Percentiles rank a stretch among this genome's conserved stretches.
These are phyloP conservation scores for Macrosoma leucophasiata DNA, from an alignment of 2,888 invertebrate genomes.

Conservation along the genomic window DNA sequence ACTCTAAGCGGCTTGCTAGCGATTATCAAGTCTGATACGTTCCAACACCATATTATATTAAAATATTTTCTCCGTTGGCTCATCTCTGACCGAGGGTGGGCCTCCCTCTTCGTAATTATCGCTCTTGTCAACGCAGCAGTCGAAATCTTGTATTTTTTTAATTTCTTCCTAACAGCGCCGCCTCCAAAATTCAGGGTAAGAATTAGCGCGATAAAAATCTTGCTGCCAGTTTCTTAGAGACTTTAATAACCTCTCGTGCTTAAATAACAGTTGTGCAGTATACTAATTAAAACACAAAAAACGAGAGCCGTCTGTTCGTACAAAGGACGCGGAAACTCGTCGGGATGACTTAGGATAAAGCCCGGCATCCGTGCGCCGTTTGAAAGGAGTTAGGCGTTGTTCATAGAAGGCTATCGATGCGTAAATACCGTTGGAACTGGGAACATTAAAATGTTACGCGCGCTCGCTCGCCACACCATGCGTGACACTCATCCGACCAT, in stretches of 20 bases:
- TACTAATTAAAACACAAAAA: slow-evolving; percentile 32
- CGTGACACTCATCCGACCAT: slow-evolving; percentile 51
- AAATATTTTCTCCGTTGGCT: slow-evolving; percentile 47
- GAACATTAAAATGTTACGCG: slow-evolving; percentile 65
- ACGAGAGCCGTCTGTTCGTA: slow-evolving; percentile 26
- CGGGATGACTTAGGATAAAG: slow-evolving; percentile 41
- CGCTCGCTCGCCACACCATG: slow-evolving; percentile 47
- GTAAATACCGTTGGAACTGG: slow-evolving; percentile 34
- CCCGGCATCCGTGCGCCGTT: slow-evolving; percentile 38
- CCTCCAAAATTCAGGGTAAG: slow-evolving; percentile 40
- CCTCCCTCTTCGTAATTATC: slow-evolving; percentile 54
- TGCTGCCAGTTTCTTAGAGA: slow-evolving; percentile 52
- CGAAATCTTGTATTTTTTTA: slow-evolving; percentile 48
- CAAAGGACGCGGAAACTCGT: slow-evolving; percentile 30
- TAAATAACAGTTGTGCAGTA: slow-evolving; percentile 30
- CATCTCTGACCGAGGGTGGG: slow-evolving; percentile 44
- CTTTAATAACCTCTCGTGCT: slow-evolving; percentile 38
- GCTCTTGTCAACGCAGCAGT: slow-evolving; percentile 45
- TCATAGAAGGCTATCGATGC: slow-evolving; percentile 41
- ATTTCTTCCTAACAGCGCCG: slow-evolving; percentile 34
- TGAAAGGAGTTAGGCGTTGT: slow-evolving; percentile 49
- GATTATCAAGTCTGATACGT: slow-evolving; percentile 64
- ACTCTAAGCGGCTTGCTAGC: slow-evolving; percentile 53
- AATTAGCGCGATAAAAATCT: slow-evolving; percentile 38
- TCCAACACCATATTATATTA: slow-evolving; percentile 59